Base-by-base conservation (phyloP, 2,888 invertebrate species). In the Vanessa cardui region DNA sequence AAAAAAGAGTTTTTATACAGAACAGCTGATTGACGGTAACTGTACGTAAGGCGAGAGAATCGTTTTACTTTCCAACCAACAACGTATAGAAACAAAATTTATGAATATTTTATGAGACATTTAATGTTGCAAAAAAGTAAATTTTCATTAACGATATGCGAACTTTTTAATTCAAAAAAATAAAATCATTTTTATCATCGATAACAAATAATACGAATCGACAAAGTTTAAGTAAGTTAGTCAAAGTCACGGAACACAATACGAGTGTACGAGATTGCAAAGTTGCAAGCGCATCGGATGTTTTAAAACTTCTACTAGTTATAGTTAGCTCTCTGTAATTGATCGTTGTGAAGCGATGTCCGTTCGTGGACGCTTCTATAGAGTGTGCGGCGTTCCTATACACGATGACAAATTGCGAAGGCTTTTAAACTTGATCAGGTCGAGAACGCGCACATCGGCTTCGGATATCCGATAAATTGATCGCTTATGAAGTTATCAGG, bases 261-360 rank as follows among this genome's bases (percentile, higher is more conserved):
- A 69, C 64, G 39, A 20, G 49, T 45, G 46, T n/a, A 59, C 47
- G 58, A 72, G 65, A 68, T 73, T 71, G 69, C 68, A 49, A 66
- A 73, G 72, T 74, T 72, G 68, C 26, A 21, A 75, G 39, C 26
- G 58, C 33, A 58, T 16, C 76, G 76, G 77, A 77, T 77, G 80
- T 81, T 86, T 83, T 81, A 85, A 82, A 88, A 87, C 82, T 86
- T 86, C 73, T 72, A 33, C 75, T 46, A 69, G 71, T 66, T 62
- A 62, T 50, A 52, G 52, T 52, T 52, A 63, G 56, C 56, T 39
- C 46, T 63, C 33, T 15, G 63, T 72, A 72, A 72, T 70, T 67
- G 70, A 72, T 70, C 62, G 70, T 59, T 52, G 56, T 39, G 67
- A 63, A 65, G 67, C 61, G 64, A 47, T 68, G 69, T 31, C 58